phyloP scores from a whole-genome alignment of 2,113 vertebrate species.

The Microcebus lehilahytsara region DNA sequence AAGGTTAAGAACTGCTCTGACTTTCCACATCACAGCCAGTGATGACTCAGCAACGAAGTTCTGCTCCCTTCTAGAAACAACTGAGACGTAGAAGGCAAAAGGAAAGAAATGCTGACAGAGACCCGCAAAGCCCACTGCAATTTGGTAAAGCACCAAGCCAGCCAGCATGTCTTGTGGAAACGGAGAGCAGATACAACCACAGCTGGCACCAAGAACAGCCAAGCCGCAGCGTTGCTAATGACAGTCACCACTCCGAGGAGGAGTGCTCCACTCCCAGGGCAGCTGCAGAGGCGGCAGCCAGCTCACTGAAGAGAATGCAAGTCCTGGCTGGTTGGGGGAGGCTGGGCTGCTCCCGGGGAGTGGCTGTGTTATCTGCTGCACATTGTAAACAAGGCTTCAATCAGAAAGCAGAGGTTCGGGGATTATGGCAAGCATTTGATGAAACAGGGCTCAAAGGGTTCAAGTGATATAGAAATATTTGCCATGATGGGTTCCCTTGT shows the following conservation, averaged over 20 bases:
- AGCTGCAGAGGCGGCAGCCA: neutral
- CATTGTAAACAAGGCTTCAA: neutral
- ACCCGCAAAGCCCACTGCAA: slow-evolving; percentile 28
- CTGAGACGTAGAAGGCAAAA: neutral
- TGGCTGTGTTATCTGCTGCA: neutral
- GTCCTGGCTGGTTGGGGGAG: neutral
- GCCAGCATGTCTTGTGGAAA: slow-evolving; percentile 65
- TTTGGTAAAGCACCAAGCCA: slow-evolving; percentile 70
- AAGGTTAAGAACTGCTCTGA: neutral
- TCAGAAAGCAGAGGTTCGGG: neutral
- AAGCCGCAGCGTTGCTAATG: slow-evolving; percentile 52
- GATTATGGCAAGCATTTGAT: neutral
- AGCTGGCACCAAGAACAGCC: neutral
- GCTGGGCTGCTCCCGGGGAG: neutral
- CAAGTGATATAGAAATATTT: neutral
- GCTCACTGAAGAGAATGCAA: neutral
- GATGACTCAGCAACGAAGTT: slow-evolving; percentile 14
- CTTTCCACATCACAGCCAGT: neutral
- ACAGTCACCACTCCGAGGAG: slow-evolving; percentile 27
- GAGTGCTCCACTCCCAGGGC: neutral
- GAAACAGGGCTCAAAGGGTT: neutral
- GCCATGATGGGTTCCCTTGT: neutral
- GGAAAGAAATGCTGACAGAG: slow-evolving; percentile 72
- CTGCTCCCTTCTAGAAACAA: slow-evolving; percentile 48
- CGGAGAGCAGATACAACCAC: slow-evolving; percentile 26